Evolutionary conservation across 2,888 invertebrate species (phyloP).

Genomic region (Sinelater perroti): DNA sequence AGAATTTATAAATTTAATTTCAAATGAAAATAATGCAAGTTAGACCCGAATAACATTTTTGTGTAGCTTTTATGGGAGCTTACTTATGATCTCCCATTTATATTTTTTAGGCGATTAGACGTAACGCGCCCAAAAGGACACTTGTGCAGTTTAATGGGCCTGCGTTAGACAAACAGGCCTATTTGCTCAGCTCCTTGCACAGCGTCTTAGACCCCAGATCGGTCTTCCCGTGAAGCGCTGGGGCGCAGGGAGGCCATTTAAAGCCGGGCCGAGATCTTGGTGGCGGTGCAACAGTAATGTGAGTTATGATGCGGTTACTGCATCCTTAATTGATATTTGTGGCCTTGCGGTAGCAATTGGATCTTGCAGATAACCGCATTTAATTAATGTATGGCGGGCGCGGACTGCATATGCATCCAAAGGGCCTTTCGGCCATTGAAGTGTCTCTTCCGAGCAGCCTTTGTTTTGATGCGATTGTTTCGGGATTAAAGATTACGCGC

Average conservation of each 20-base stretch:
- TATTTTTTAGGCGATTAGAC: too few species aligned
- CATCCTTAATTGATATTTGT: constrained; percentile 62
- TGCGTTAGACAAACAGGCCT: too few species aligned
- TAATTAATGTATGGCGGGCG: constrained; percentile 56
- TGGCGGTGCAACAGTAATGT: constrained; percentile 54
- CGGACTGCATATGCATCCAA: constrained; percentile 32
- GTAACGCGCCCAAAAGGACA: too few species aligned
- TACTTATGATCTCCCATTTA: too few species aligned
- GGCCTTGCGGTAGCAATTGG: constrained; percentile 60
- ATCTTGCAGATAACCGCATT: constrained; percentile 62
- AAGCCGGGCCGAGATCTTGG: constrained; percentile 38
- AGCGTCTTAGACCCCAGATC: too few species aligned
- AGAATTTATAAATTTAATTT: too few species aligned
- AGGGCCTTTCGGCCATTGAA: constrained; percentile 24
- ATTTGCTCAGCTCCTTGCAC: too few species aligned
- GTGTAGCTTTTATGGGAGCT: too few species aligned
- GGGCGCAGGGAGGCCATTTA: constrained; percentile 25
- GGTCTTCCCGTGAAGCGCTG: too few species aligned
- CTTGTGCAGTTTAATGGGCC: too few species aligned
- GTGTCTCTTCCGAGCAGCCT: constrained; percentile 41
- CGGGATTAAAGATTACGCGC: constrained; percentile 32
- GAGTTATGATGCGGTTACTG: constrained; percentile 57
- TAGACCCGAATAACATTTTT: too few species aligned
- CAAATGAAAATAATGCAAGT: too few species aligned
- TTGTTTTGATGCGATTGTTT: constrained; percentile 45